phyloP scores from a whole-genome alignment of 2,888 invertebrate genomes.

The Drosophila pseudotalamancana region DNA sequence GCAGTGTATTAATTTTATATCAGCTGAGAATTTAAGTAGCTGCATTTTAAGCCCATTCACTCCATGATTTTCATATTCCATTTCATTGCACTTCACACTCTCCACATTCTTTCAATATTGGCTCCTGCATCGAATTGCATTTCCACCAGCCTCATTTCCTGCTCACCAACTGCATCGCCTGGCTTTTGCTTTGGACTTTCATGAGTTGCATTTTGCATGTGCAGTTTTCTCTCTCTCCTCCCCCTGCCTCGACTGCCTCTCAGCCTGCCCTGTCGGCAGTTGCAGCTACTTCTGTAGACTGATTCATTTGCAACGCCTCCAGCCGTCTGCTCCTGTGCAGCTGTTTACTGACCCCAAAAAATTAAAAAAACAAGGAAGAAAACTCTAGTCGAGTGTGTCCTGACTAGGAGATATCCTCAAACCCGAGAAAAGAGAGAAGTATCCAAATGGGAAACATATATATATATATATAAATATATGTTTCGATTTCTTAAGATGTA shows the following conservation, averaged over 20 bases:
- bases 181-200: constrained; percentile 39
- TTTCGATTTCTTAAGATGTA: no score
- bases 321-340: constrained; percentile 28
- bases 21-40: neutral
- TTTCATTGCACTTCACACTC: constrained; percentile 20
- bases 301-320: constrained; percentile 61
- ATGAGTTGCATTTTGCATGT: constrained; percentile 57
- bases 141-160: neutral
- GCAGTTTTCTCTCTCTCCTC: constrained; percentile 35
- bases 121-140: constrained; percentile 1
- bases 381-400: neutral
- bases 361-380: constrained; percentile 14
- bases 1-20: neutral
- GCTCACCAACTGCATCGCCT: neutral
- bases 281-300: constrained; percentile 49
- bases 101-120: constrained; percentile 20
- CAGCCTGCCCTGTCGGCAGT: constrained; percentile 3
- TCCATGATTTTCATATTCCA: constrained; percentile 14
- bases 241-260: constrained; percentile 40
- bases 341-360: constrained; percentile 71
- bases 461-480: no score
- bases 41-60: constrained; percentile 9
- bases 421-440: no score
- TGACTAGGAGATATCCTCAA: neutral
- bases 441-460: no score